Evolutionary conservation across 1,140 invertebrate genomes (phyloP).

Genomic region (Drosophila lacteicornis): DNA sequence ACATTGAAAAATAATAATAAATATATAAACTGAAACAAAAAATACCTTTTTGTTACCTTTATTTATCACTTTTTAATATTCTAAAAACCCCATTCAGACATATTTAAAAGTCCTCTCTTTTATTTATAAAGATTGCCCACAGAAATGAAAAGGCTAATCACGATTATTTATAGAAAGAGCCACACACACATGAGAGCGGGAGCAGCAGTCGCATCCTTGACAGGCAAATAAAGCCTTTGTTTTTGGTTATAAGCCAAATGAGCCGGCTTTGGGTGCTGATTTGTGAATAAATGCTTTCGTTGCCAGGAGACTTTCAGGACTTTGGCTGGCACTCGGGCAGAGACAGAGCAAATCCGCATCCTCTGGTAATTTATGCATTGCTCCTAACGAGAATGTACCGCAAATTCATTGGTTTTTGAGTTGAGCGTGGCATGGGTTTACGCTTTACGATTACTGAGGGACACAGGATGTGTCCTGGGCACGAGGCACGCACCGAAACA

Average conservation of each 20-base stretch:
- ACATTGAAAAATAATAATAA: not conserved
- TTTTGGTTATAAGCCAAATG: conserved; percentile 48
- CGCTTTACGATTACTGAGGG: conserved; percentile 14
- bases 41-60: not conserved
- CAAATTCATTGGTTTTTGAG: conserved; percentile 33
- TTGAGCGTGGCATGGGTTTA: conserved; percentile 6
- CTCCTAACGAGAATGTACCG: conserved; percentile 35
- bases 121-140: conserved; percentile 27
- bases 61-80: not conserved
- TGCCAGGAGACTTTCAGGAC: conserved; percentile 26
- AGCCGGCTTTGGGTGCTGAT: conserved; percentile 43
- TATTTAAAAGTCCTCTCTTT: not conserved
- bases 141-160: conserved; percentile 26
- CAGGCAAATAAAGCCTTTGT: conserved; percentile 27
- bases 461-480: conserved; percentile 7
- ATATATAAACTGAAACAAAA: not conserved
- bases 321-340: conserved; percentile 8
- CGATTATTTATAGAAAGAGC: conserved; percentile 15
- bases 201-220: conserved; percentile 21
- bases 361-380: conserved; percentile 63
- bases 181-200: conserved; percentile 4
- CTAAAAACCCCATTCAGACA: not conserved
- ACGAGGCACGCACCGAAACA: conserved; percentile 58
- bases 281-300: conserved; percentile 32
- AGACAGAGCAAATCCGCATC: conserved; percentile 57